Evolutionary conservation across 2,797 vertebrate species (phyloP), one percentile per base, ranked within the genome.

Genomic region (Pantherophis alleghaniensis): DNA sequence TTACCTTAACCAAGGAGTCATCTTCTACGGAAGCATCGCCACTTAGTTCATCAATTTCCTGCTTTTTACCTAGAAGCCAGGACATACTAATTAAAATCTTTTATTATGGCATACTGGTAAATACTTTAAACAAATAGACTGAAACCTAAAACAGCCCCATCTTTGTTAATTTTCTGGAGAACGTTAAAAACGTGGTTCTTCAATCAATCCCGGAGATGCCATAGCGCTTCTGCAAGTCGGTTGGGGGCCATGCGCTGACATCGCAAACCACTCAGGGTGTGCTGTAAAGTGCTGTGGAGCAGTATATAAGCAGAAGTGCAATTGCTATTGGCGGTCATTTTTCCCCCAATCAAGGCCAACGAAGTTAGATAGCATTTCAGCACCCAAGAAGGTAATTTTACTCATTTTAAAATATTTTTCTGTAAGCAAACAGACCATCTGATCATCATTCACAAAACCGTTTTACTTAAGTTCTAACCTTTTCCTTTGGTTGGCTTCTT

Each of bases 401-500:
- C 1, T 53, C 24, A 14, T 56, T 87, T 32, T 28, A 26, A 88
- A 37, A 28, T 11, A 26, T 66, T 87, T 92, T 63, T 53, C 63
- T 26, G 5, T 56, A 18, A 88, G 18, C 3, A 12, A 87, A 61
- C 16, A 37, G 47, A 47, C 74, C 9, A 12, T 6, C 16, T 26
- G 22, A 37, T 24, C 22, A 91, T 60, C 28, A 22, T 7, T 16
- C 32, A 57, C 26, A 57, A 51, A 5, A 56, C 5, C 2, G 12
- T 88, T 66, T 89, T 47, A 95, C 0, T 61, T 3, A 86, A 47
- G 60, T 95, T 56, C 92, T 96, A 95, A 99, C 99, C 99, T 99
- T 99, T 99, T 92, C 97, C 94, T 98, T 99, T 99, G 90, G 97
- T 93, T 94, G 97, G 96, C 96, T 99, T 99, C 97, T 98, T 98